A percentile compares a stretch with the other conserved stretches of the same genome.
Evolutionary conservation across 2,888 invertebrate genomes (phyloP).

Genomic region (Neocrepidodera transversa): DNA sequence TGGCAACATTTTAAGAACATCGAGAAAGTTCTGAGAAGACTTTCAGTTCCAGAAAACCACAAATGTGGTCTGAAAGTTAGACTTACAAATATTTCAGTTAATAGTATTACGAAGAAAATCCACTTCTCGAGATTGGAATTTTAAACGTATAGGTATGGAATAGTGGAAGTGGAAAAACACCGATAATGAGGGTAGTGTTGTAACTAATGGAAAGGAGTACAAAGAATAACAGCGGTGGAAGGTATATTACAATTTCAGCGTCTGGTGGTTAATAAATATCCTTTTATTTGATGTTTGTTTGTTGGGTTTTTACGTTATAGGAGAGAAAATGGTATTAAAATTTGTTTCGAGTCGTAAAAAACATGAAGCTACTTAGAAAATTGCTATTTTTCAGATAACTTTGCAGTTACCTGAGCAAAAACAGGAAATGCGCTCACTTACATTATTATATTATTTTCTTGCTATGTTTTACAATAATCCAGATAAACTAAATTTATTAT

Average conservation of each 20-base stretch:
- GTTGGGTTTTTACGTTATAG: neutral
- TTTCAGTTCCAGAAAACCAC: slow-evolving; percentile 8
- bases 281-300: slow-evolving; percentile 10
- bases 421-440: no score
- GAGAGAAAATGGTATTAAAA: slow-evolving; percentile 1
- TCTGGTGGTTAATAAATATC: slow-evolving; percentile 3
- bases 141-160: slow-evolving; percentile 25
- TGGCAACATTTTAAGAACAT: slow-evolving; percentile 3
- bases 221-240: slow-evolving; percentile 14
- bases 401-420: no score
- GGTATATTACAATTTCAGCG: slow-evolving; percentile 19
- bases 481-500: no score
- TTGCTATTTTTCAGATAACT: no score
- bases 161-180: slow-evolving; percentile 16
- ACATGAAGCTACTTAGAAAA: neutral
- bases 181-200: slow-evolving; percentile 23
- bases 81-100: slow-evolving; percentile 23
- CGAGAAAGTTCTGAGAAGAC: slow-evolving; percentile 1
- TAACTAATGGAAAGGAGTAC: slow-evolving; percentile 20
- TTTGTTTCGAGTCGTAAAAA: neutral
- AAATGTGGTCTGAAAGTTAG: slow-evolving; percentile 18
- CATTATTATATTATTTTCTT: no score
- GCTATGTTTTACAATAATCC: no score
- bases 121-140: slow-evolving; percentile 27
- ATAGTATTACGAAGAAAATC: slow-evolving; percentile 20